A percentile compares a stretch with the other conserved stretches of the same genome.
phyloP scores from a whole-genome alignment of 2,113 vertebrate species.

The Tragelaphus scriptus region DNA sequence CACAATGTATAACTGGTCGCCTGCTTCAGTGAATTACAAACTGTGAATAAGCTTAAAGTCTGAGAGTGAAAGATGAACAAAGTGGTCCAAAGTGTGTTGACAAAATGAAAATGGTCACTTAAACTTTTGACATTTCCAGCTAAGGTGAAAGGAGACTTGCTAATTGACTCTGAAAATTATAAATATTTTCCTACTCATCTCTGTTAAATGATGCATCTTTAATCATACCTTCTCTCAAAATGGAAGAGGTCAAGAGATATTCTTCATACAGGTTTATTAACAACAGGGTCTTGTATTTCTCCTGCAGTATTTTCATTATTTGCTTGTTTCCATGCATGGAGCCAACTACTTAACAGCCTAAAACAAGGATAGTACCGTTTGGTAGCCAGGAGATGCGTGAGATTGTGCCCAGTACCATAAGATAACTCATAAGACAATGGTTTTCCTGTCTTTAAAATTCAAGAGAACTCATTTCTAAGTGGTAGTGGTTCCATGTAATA shows the following conservation, averaged over 20 bases:
- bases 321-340: neutral
- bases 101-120: constrained; percentile 45
- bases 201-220: neutral
- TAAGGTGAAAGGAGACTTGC: neutral
- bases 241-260: neutral
- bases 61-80: neutral
- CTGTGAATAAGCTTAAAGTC: neutral
- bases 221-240: neutral
- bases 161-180: neutral
- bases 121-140: neutral
- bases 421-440: neutral
- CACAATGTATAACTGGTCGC: neutral
- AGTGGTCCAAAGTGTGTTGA: neutral
- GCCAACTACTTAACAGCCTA: neutral
- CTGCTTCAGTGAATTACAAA: neutral
- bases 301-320: neutral
- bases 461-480: constrained; percentile 2
- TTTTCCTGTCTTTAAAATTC: neutral
- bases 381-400: neutral
- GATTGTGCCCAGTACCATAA: neutral
- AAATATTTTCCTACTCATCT: neutral
- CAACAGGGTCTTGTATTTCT: neutral
- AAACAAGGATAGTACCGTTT: neutral
- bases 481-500: neutral
- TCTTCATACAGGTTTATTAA: neutral